Base-by-base conservation (phyloP, 2,797 vertebrate species). In the Catostomus latipinnis region DNA sequence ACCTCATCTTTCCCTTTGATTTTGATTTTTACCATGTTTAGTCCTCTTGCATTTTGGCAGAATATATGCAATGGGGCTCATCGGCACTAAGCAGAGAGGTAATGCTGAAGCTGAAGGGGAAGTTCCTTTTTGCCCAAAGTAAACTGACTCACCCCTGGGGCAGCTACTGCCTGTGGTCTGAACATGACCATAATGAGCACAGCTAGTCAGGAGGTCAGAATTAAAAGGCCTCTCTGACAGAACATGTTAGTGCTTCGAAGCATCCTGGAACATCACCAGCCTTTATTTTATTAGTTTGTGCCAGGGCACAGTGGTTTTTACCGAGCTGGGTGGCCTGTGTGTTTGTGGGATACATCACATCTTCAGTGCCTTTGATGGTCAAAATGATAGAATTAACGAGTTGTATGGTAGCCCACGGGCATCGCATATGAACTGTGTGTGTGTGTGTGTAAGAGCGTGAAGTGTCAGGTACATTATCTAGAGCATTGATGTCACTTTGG, bases 161-260 rank as follows among this genome's bases (percentile, higher is more conserved):
- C 84, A 78, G 79, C 82, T 83, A 79, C 76, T 76, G 75, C 70
- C 82, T 86, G 78, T 82, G 84, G 82, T 86, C 62, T 81, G 81
- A 65, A 72, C 56, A 71, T 71, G 67, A 83, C 74, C 83, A 76
- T 71, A 85, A 82, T 70, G 78, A 76, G 72, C 45, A 71, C 43
- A 9, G 61, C 78, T 80, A 78, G 81, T 77, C 65, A 74, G 82
- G 63, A 82, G 81, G 84, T 81, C 82, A 81, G 81, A 68, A 75
- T 84, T 86, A 78, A 82, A 81, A 81, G 74, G 67, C 75, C 12
- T 81, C 62, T 84, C 76, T 84, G 76, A 84, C 63, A 80, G 65
- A 76, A 82, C 60, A 57, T 72, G 74, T 73, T 76, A 69, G 80
- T 56, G 74, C 72, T 74, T 66, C 68, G 73, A 60, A 72, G 77